A percentile compares a stretch with the other conserved stretches of the same genome.
Evolutionary conservation across 2,888 invertebrate genomes (phyloP).

Genomic region (Lysandra coridon): DNA sequence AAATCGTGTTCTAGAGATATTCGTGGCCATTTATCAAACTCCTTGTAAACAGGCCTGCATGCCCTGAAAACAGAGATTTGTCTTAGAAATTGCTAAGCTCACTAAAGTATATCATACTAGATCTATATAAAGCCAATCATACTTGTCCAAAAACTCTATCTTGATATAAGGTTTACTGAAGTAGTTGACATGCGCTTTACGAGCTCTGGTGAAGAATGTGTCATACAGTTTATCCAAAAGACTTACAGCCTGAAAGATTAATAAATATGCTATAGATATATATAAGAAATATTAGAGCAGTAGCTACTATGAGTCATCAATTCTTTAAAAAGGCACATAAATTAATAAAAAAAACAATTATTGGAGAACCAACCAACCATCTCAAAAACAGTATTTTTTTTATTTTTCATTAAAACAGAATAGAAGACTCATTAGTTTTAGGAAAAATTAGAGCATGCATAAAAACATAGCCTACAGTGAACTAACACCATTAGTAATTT

Average conservation of each 20-base stretch:
- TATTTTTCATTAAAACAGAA: not conserved
- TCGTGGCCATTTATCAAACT: conserved; percentile 83
- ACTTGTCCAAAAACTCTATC: conserved; percentile 86
- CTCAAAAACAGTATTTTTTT: not conserved
- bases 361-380: not conserved
- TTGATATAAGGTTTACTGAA: conserved; percentile 86
- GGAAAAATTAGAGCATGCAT: conserved; percentile 21
- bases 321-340: not conserved
- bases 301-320: conserved; percentile 6
- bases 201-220: conserved; percentile 74
- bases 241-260: conserved; percentile 80
- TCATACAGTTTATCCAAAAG: conserved; percentile 85
- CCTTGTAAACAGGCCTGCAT: conserved; percentile 82
- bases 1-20: conserved; percentile 72
- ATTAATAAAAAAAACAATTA: not conserved
- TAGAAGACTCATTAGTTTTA: conserved; percentile 6
- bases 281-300: conserved; percentile 40
- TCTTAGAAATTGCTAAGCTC: conserved; percentile 34
- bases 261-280: conserved; percentile 70
- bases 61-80: conserved; percentile 58
- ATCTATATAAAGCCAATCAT: conserved; percentile 55
- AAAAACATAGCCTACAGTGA: not conserved
- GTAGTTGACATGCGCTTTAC: conserved; percentile 80
- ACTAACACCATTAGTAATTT: conserved; percentile 12
- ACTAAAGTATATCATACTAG: conserved; percentile 37